Conservation (phyloP, 2,113 vertebrate genomes). For the Craseonycteris thonglongyai region DNA sequence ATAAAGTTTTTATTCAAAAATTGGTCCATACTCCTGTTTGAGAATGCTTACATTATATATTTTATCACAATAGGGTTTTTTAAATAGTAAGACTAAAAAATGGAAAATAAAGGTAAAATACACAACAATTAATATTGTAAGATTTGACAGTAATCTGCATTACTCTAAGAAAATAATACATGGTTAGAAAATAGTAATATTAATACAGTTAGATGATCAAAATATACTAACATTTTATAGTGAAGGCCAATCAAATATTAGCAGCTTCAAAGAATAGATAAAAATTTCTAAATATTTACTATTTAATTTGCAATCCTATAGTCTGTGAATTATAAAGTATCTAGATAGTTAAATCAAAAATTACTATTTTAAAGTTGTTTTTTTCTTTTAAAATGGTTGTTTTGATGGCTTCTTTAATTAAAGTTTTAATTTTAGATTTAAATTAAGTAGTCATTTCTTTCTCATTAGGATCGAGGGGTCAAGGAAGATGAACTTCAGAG, state of each 20-base stretch:
- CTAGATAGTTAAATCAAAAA: not conserved
- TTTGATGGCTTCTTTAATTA: not conserved
- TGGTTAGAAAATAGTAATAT: not conserved
- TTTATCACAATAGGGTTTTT: not conserved
- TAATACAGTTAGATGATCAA: not conserved
- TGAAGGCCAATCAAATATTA: not conserved
- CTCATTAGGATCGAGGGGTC: constrained; percentile 91
- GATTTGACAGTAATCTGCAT: not conserved
- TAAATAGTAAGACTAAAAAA: not conserved
- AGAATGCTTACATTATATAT: not conserved
- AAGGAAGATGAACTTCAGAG: constrained; percentile 98
- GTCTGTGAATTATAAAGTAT: not conserved
- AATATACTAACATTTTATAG: not conserved
- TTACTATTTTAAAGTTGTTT: not conserved
- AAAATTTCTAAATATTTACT: not conserved
- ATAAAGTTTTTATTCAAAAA: not conserved
- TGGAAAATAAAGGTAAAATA: not conserved
- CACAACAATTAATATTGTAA: not conserved
- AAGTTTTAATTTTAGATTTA: constrained; percentile 21
- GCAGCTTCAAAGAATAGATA: not conserved
- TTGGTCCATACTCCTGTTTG: not conserved
- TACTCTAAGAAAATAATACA: not conserved
- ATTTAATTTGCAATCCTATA: not conserved
- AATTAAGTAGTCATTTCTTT: constrained; percentile 39
- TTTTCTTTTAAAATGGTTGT: not conserved